Evolutionary conservation across 2,888 invertebrate genomes (phyloP), one percentile per base, ranked within the genome.

Genomic region (Aleiodes alternator): DNA sequence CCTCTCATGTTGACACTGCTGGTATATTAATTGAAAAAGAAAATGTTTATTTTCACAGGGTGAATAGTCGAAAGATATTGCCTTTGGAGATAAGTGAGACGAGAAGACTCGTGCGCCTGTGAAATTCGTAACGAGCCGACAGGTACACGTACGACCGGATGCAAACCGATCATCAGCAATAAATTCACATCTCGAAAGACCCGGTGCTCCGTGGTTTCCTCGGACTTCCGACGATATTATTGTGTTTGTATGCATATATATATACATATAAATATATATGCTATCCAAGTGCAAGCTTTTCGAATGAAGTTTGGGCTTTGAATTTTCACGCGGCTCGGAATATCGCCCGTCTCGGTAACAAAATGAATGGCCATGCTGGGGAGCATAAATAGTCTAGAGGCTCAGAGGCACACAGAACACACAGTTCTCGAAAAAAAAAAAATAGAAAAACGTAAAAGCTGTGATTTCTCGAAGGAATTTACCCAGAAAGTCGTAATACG

Each of bases 91-190:
- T 14, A 14, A 38, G 34, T 64, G 23, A 51, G 56, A 43, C 69
- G 59, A 51, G 76, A 31, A 55, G 38, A 61, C 61, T 72, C 71
- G 50, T 64, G 56, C 73, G 73, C 79, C 71, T 78, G 76, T 73
- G 76, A 79, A 81, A 81, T 80, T 81, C 76, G 79, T 81, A 79
- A 81, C 78, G 76, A 76, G 75, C 78, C 50, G 50, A 55, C 50
- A 71, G 64, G 64, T 72, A 68, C 72, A 78, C 71, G 79, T 69
- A 72, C 70, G 71, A 75, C 72, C 75, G 77, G 78, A 78, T 80
- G 78, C 69, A 70, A 79, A 78, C 71, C 78, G 78, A 80, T 80
- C 76, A 75, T 69, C 12, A 64, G 72, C 76, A 76, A 80, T 80
- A 80, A 80, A 78, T 80, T 76, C 69, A 78, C 76, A 69, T 78